Base-by-base conservation (phyloP, 1,140 invertebrate species). In the Zaprionus kolodkinae region DNA sequence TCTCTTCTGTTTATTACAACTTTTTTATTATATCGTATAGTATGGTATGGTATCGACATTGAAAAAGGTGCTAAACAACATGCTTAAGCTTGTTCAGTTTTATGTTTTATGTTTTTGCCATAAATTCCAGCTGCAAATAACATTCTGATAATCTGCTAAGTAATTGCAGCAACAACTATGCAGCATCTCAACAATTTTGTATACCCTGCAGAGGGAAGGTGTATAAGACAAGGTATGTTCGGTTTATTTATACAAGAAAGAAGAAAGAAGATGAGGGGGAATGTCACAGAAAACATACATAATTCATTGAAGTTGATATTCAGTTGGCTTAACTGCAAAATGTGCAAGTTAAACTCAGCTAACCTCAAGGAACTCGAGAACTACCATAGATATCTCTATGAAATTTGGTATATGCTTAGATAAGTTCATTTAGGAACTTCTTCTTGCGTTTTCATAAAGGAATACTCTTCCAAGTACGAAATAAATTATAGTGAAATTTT, bases 1-100 rank as follows among this genome's bases (percentile, higher is more conserved):
- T 21, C 21, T 21, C 13, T 40, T 40, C 13, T 40, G 13, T 50
- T 12, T 61, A n/a, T 48, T 61, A 57, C 6, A 5, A n/a, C 6
- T 50, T 21, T 25, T 50, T 64, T 30, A 27, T 65, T 65, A 50
- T 50, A 25, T 17, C 10, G 27, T 30, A 30, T 30, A 6, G 27
- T 30, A 30, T 30, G 27, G 27, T 30, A 30, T 30, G 27, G 6
- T 4, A 30, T 30, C 38, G 12, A n/a, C 12, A 30, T 33, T 10
- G 25, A 43, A 63, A 43, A 36, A 38, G 56, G 35, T 55, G 27
- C 64, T 72, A 72, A 72, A 60, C 54, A 67, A 72, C 45, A 35
- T 60, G 70, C 70, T 60, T 33, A 48, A 36, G 40, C 55, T 40
- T 67, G 33, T 64, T 54, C 61, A 54, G 25, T 54, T 64, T 35